phyloP scores from a whole-genome alignment of 2,797 vertebrate species.

The Pempheris klunzingeri region DNA sequence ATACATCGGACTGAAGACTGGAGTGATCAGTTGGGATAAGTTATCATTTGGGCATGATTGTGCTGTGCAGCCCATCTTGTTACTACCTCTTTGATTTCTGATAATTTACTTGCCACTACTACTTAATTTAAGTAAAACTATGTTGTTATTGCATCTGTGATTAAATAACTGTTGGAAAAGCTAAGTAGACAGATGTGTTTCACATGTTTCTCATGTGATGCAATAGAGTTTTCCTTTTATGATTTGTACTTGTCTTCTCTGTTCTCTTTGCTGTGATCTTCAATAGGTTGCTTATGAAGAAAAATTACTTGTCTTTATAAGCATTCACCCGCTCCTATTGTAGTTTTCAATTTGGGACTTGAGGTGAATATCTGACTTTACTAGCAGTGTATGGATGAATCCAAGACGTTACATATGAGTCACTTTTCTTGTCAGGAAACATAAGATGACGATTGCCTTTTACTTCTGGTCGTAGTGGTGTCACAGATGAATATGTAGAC shows the following conservation, averaged over 20 bases:
- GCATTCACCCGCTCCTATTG: background rate
- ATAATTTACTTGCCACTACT: slow-evolving; percentile 37
- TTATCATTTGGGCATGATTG: slow-evolving; percentile 72
- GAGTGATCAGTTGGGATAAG: slow-evolving; percentile 87
- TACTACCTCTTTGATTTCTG: slow-evolving; percentile 5
- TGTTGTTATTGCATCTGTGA: slow-evolving; percentile 26
- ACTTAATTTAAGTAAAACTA: slow-evolving; percentile 17
- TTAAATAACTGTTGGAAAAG: slow-evolving; percentile 31
- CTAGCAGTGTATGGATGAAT: background rate
- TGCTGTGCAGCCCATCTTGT: slow-evolving; percentile 14
- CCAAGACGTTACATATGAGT: background rate
- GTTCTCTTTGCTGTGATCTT: background rate
- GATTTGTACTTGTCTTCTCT: background rate
- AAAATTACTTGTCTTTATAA: background rate
- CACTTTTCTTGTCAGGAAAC: slow-evolving; percentile 3
- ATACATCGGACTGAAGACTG: slow-evolving; percentile 83
- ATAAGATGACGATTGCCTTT: background rate
- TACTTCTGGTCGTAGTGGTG: background rate
- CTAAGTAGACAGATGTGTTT: slow-evolving; percentile 5
- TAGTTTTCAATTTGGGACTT: slow-evolving; percentile 9
- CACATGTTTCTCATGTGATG: background rate
- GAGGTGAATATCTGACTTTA: slow-evolving; percentile 1
- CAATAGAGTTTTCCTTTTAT: background rate
- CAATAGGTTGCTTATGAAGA: background rate
- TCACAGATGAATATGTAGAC: too few relatives aligned